Base-by-base conservation (phyloP, 2,113 vertebrate species). In the Silurus asotus region DNA sequence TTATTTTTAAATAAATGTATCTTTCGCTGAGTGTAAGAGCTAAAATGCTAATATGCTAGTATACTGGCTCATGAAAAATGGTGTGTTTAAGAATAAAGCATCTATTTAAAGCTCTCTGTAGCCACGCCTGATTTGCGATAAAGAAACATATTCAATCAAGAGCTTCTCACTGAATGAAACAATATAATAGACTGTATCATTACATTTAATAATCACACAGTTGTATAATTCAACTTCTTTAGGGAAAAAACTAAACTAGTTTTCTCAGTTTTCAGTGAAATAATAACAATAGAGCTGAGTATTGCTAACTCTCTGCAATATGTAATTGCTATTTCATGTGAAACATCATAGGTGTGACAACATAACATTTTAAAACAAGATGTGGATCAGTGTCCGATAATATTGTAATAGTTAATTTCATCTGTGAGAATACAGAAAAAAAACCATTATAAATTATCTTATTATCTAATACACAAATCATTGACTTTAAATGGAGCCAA, bases 401-500 rank as follows among this genome's bases (percentile, higher is more conserved):
- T 67, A 67, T 67, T 28, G 25, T n/a, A 67, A 28, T 67, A 5
- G 25, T 37, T 13, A 25, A 28, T 37, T 37, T 37, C 37, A 37
- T 37, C 37, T 37, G 37, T 37, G 37, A 37, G 37, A 37, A 37
- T 37, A 37, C 3, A 37, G 37, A 37, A 37, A 37, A 37, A 37
- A 37, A 37, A 37, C 1, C 37, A 37, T 37, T 37, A 37, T 37
- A 37, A 2, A 37, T 37, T 37, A 37, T 37, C 37, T 37, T 37
- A 2, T 37, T 37, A 37, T 37, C 37, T 37, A 37, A 37, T 37
- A 37, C 37, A 37, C 37, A 37, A 37, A 37, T 37, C 37, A 2
- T 37, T 37, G 37, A 37, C 37, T 37, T 37, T 37, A 2, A 37
- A 37, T 91, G 88, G 88, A 92, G 89, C 81, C 87, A 89, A 89